Base-by-base conservation (phyloP, 23 tunicate species). In the Ciona savignyi region DNA sequence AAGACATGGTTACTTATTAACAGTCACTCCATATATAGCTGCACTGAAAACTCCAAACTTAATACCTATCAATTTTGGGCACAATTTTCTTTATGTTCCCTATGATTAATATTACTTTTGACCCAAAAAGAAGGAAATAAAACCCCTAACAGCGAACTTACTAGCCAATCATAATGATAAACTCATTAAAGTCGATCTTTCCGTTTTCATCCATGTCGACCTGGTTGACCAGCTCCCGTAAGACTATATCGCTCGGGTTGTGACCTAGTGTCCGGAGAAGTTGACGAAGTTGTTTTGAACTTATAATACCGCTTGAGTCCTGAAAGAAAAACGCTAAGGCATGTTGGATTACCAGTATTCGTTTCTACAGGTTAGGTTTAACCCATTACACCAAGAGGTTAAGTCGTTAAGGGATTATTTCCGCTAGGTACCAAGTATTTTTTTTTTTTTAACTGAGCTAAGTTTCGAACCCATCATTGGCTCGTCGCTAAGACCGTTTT, bases 181-280 rank as follows among this genome's bases (percentile, higher is more conserved):
- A 91, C 66, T 91, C 97, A 31, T 91, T 91, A 33, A 91, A 91
- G 71, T 91, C 97, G 30, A 91, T 91, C 66, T 91, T 91, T 80
- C 97, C 97, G 65, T 91, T 91, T 76, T 91, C 97, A 48, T 91
- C 97, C 83, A 91, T 80, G 65, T 91, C 97, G 30, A 91, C 97
- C 66, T 91, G 97, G 65, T 91, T 91, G 66, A 91, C 83, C 1
- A 91, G 71, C 66, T 91, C 97, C 65, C 91, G 82, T 21, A 91
- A 82, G 60, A 83, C 97, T 22, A 62, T 78, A 63, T 91, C 97
- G 32, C 83, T 85, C 33, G 97, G 97, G 60, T 91, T 91, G 71
- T 91, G 97, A 19, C 97, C 97, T 3, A 91, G 77, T 19, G 97
- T 80, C 23, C 97, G 91, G 15, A 91, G 82, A 30, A 91, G 64